phyloP scores from a whole-genome alignment of 2,888 invertebrate genomes.

The Fabriciana adippe region DNA sequence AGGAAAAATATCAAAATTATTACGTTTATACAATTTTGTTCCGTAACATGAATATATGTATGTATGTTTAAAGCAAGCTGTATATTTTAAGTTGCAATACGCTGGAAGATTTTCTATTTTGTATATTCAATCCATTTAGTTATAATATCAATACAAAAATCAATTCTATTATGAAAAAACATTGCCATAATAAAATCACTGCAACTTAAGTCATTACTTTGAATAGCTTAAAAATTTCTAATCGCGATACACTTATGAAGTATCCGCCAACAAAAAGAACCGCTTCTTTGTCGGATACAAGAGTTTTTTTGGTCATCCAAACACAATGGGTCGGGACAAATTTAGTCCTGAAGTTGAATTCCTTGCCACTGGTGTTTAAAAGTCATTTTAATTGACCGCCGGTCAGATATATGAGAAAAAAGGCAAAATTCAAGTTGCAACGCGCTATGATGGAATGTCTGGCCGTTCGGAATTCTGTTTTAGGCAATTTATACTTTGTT shows the following conservation, averaged over 20 bases:
- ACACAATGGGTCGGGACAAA: conserved; percentile 76
- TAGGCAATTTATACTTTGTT: conserved; percentile 8
- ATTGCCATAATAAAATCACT: conserved; percentile 27
- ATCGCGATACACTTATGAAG: conserved; percentile 73
- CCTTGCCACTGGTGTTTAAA: conserved; percentile 69
- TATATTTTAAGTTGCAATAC: too few species aligned
- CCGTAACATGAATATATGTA: too few species aligned
- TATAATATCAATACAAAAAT: too few species aligned
- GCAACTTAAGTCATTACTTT: conserved; percentile 64
- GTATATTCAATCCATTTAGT: too few species aligned
- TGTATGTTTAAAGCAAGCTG: too few species aligned
- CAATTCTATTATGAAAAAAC: background rate
- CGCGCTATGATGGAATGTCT: conserved; percentile 75
- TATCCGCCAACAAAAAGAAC: conserved; percentile 62
- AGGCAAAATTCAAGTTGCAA: conserved; percentile 50
- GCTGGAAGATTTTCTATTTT: too few species aligned
- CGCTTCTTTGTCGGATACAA: conserved; percentile 71
- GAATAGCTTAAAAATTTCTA: conserved; percentile 62
- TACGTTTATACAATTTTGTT: too few species aligned
- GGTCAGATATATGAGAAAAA: conserved; percentile 60
- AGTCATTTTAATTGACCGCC: conserved; percentile 78
- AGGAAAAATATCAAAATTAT: too few species aligned
- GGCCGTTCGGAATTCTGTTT: conserved; percentile 33
- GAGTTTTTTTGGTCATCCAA: conserved; percentile 59
- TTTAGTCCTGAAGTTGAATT: conserved; percentile 66